These are phyloP conservation scores for Colistium nudipinnis DNA, from an alignment of 2,113 vertebrate species.

Conservation along the genomic window DNA sequence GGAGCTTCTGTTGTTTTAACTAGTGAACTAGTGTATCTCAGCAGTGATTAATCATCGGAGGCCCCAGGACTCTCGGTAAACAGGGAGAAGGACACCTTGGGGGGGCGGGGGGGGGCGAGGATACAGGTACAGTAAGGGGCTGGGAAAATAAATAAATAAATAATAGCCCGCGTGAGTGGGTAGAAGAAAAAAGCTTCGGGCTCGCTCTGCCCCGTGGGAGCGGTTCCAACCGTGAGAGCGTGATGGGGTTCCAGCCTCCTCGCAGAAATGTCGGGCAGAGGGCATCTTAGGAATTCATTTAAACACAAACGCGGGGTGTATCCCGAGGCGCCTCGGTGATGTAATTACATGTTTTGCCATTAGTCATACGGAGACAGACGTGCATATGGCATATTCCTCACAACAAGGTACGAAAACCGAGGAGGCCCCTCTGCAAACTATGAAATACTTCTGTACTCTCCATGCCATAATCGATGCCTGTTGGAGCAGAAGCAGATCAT, in stretches of 20 bases:
- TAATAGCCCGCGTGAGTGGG: conserved; percentile 22
- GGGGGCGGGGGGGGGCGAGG: background rate
- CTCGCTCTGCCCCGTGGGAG: conserved; percentile 46
- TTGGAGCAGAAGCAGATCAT: conserved; percentile 19
- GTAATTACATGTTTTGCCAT: conserved; percentile 78
- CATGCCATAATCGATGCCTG: background rate
- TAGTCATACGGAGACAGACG: conserved; percentile 68
- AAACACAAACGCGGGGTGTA: conserved; percentile 56
- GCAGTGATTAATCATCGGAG: conserved; percentile 73
- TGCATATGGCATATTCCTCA: conserved; percentile 40
- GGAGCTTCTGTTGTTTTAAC: conserved; percentile 68
- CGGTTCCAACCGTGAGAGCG: conserved; percentile 34
- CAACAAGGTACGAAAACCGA: conserved; percentile 14
- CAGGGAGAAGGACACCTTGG: conserved; percentile 74
- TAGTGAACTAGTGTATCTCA: conserved; percentile 58
- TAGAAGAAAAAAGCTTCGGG: conserved; percentile 29
- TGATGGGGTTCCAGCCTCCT: conserved; percentile 69
- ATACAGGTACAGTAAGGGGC: conserved; percentile 30
- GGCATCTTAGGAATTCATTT: conserved; percentile 72
- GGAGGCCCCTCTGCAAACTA: conserved; percentile 2
- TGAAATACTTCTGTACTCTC: background rate
- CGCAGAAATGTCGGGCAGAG: conserved; percentile 74
- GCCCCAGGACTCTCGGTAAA: conserved; percentile 52
- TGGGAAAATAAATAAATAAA: too few species aligned
- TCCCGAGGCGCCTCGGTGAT: conserved; percentile 58